These are phyloP conservation scores for Brachyptera putata DNA, from an alignment of 2,888 invertebrate genomes.

Conservation along the genomic window DNA sequence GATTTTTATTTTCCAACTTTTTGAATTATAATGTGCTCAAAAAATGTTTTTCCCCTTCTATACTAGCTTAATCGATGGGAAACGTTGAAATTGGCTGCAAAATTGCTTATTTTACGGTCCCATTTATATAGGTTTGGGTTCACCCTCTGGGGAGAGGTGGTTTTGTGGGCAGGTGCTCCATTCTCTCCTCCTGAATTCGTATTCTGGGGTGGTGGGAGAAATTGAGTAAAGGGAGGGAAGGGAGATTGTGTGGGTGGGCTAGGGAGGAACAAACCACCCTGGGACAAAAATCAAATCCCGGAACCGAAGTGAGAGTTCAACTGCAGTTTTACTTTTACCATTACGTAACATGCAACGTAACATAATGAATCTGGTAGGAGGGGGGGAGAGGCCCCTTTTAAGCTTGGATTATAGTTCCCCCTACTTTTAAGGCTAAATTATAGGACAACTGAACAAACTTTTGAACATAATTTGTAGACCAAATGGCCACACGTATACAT, in stretches of 20 bases:
- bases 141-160: conserved; percentile 20
- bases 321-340: conserved; percentile 17
- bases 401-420: too few relatives aligned
- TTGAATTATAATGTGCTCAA: too few relatives aligned
- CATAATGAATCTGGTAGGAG: too few relatives aligned
- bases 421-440: too few relatives aligned
- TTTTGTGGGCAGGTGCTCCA: conserved; percentile 26
- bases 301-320: conserved; percentile 12
- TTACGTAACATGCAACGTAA: too few relatives aligned
- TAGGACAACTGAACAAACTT: too few relatives aligned
- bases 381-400: too few relatives aligned
- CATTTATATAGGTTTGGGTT: conserved; percentile 28
- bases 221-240: too few relatives aligned
- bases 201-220: conserved; percentile 5
- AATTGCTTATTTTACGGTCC: conserved; percentile 31
- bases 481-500: too few relatives aligned
- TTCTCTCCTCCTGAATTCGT: conserved; percentile 18
- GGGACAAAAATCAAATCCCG: conserved; percentile 21
- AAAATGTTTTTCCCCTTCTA: conserved; percentile 5
- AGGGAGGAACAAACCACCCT: not conserved
- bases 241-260: not conserved
- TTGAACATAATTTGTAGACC: too few relatives aligned
- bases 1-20: too few relatives aligned
- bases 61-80: conserved; percentile 17
- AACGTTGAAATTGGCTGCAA: conserved; percentile 30